Evolutionary conservation across 2,113 vertebrate genomes (phyloP).

Genomic region (Sceloporus tristichus): DNA sequence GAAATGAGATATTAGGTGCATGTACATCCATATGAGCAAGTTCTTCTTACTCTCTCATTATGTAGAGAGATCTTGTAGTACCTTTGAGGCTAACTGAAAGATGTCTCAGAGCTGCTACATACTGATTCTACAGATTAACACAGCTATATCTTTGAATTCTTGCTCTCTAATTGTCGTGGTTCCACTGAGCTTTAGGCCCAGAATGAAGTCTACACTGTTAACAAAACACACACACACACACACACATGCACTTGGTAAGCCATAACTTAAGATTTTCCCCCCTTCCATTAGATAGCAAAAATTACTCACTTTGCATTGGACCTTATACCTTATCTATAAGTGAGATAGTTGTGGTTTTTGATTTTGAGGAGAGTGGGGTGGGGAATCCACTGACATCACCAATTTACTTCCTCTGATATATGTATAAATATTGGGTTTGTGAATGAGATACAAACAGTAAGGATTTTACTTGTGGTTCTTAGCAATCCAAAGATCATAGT

Average conservation of each 20-base stretch:
- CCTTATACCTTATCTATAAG: not conserved
- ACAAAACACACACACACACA: not conserved
- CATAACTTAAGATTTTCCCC: not conserved
- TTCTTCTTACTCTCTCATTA: not conserved
- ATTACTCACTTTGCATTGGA: conserved; percentile 16
- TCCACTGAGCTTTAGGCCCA: too few relatives aligned
- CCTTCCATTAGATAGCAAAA: not conserved
- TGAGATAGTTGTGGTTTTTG: conserved; percentile 4
- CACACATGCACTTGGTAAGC: not conserved
- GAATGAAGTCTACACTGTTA: not conserved
- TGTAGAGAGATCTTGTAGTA: too few relatives aligned
- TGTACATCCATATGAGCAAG: too few relatives aligned
- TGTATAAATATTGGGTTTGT: conserved; percentile 21
- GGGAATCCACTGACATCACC: conserved; percentile 3
- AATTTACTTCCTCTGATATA: not conserved
- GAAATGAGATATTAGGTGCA: too few relatives aligned
- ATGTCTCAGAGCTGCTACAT: too few relatives aligned
- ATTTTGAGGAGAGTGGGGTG: not conserved
- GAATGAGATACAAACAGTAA: not conserved
- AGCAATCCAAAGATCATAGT: not conserved
- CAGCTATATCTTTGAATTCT: not conserved
- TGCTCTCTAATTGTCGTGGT: too few relatives aligned
- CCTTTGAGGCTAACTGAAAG: too few relatives aligned
- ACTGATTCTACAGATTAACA: too few relatives aligned
- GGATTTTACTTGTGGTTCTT: not conserved